Evolutionary conservation across 2,113 vertebrate genomes (phyloP).

Genomic region (Phalacrocorax brasilianus): DNA sequence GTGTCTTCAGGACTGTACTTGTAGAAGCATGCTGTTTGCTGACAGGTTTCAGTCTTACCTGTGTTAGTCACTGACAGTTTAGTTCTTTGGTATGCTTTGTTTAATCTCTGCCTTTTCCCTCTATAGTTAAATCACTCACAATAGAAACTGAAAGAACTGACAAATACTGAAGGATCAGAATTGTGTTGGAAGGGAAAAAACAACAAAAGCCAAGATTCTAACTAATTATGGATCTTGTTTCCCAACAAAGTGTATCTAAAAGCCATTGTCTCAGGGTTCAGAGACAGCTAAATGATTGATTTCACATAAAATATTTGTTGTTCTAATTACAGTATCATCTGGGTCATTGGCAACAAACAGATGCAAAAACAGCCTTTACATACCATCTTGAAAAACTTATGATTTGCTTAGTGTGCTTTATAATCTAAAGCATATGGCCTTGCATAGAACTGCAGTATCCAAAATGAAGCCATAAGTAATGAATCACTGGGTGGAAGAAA

Average conservation of each 20-base stretch:
- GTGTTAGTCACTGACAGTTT: neutral
- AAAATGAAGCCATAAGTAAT: conserved; percentile 77
- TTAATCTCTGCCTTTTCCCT: conserved; percentile 23
- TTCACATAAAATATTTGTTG: conserved; percentile 86
- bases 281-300: conserved; percentile 84
- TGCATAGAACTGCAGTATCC: conserved; percentile 71
- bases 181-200: neutral
- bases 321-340: conserved; percentile 86
- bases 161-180: conserved; percentile 39
- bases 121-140: conserved; percentile 21
- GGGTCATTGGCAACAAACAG: conserved; percentile 80
- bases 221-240: conserved; percentile 69
- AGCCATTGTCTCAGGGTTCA: conserved; percentile 67
- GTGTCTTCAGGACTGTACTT: neutral
- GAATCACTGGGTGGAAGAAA: conserved; percentile 77
- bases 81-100: conserved; percentile 8
- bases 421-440: conserved; percentile 86
- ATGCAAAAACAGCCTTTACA: conserved; percentile 76
- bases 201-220: conserved; percentile 39
- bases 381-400: conserved; percentile 80
- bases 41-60: conserved; percentile 7
- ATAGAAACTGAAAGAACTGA: conserved; percentile 52
- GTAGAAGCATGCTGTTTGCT: neutral
- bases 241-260: conserved; percentile 64
- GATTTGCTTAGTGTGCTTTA: conserved; percentile 78